Evolutionary conservation across 64 coral and sea anemone genomes (phyloP).

Genomic region (Acropora yongei): DNA sequence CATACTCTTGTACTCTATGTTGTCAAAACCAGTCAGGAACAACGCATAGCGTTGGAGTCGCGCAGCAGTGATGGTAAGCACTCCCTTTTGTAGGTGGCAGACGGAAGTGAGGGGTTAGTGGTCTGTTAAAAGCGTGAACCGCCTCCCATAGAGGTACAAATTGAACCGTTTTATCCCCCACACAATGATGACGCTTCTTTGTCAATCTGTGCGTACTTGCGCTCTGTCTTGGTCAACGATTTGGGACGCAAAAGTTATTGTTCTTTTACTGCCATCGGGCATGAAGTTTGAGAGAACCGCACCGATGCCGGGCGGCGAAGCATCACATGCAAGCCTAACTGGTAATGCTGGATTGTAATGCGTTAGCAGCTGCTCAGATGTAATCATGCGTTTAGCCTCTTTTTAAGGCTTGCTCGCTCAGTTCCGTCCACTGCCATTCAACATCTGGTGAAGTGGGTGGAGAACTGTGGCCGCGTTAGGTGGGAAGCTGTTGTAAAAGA

Average conservation of each 20-base stretch:
- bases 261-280: constrained; percentile 45
- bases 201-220: constrained; percentile 34
- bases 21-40: constrained; percentile 1
- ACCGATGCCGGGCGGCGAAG: constrained; percentile 37
- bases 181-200: neutral
- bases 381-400: constrained; percentile 51
- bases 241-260: constrained; percentile 44
- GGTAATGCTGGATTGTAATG: constrained; percentile 55
- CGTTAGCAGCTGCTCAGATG: constrained; percentile 53
- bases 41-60: constrained; percentile 13
- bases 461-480: neutral
- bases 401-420: constrained; percentile 55
- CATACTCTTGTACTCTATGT: neutral
- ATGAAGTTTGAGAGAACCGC: constrained; percentile 53
- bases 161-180: constrained; percentile 30
- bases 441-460: constrained; percentile 34
- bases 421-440: constrained; percentile 52
- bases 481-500: neutral
- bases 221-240: constrained; percentile 44
- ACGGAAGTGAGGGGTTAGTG: neutral
- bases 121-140: constrained; percentile 48
- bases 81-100: neutral
- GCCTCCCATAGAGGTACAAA: neutral
- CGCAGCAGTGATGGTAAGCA: neutral
- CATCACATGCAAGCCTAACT: constrained; percentile 62